phyloP scores from a whole-genome alignment of 1,140 invertebrate species.

The Drosophila kohkoa region DNA sequence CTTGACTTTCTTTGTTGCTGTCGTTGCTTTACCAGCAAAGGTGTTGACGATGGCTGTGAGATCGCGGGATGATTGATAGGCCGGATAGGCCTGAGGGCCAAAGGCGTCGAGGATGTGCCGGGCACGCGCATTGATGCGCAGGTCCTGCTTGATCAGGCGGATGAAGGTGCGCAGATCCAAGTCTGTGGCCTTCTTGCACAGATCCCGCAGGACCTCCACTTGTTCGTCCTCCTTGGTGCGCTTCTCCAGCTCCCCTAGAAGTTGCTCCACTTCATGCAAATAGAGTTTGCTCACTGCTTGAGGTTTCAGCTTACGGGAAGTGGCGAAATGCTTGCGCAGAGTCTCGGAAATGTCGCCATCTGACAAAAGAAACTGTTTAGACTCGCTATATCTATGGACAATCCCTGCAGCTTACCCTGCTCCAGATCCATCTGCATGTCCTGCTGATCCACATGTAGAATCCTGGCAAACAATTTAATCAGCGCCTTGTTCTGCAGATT shows the following conservation, averaged over 20 bases:
- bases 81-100: slow-evolving; percentile 93
- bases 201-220: slow-evolving; percentile 89
- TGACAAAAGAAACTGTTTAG: slow-evolving; percentile 8
- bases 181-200: slow-evolving; percentile 91
- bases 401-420: slow-evolving; percentile 83
- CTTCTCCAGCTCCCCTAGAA: slow-evolving; percentile 90
- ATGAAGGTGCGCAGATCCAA: slow-evolving; percentile 94
- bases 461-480: slow-evolving; percentile 94
- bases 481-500: slow-evolving; percentile 97
- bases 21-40: slow-evolving; percentile 34
- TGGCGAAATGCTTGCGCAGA: slow-evolving; percentile 92
- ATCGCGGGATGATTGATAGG: slow-evolving; percentile 94
- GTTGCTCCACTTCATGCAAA: slow-evolving; percentile 91
- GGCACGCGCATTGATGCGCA: slow-evolving; percentile 95
- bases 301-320: slow-evolving; percentile 87
- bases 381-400: neutral
- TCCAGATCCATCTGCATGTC: slow-evolving; percentile 95
- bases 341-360: slow-evolving; percentile 95
- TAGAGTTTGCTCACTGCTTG: slow-evolving; percentile 90
- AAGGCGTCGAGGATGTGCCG: slow-evolving; percentile 95
- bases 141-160: slow-evolving; percentile 94
- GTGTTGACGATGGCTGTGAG: slow-evolving; percentile 89
- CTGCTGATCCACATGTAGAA: slow-evolving; percentile 90
- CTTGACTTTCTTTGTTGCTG: slow-evolving; percentile 71
- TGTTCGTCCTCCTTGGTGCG: slow-evolving; percentile 96